Evolutionary conservation across 2,797 vertebrate genomes (phyloP).

Genomic region (Macrochelys suwanniensis): DNA sequence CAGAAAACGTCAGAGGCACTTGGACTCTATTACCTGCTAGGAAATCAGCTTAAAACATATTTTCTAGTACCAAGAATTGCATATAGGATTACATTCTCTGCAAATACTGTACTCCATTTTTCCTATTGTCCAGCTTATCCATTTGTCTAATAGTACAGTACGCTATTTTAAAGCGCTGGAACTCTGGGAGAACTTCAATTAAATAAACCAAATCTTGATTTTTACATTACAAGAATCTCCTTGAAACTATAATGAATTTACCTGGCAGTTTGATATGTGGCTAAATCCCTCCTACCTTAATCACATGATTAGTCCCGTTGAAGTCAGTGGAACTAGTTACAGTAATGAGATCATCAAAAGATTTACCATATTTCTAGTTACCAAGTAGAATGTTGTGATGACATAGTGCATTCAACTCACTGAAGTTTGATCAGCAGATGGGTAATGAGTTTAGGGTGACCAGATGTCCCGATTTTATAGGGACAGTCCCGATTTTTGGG

Average conservation of each 20-base stretch:
- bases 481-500: too few species aligned
- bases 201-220: slow-evolving; percentile 20
- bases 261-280: slow-evolving; percentile 61
- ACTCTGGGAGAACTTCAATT: slow-evolving; percentile 17
- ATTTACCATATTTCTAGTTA: slow-evolving; percentile 70
- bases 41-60: slow-evolving; percentile 2
- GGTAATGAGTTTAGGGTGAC: background rate
- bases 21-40: background rate
- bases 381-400: slow-evolving; percentile 57
- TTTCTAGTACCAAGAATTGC: background rate
- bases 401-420: slow-evolving; percentile 41
- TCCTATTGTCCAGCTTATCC: background rate
- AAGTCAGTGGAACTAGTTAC: slow-evolving; percentile 71
- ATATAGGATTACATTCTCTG: background rate
- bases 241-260: slow-evolving; percentile 52
- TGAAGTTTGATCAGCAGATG: slow-evolving; percentile 38
- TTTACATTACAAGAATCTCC: slow-evolving; percentile 54
- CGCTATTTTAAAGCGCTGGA: background rate
- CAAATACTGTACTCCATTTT: background rate
- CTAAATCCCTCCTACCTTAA: slow-evolving; percentile 57
- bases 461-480: too few species aligned
- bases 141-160: background rate
- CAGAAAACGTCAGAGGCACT: background rate
- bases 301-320: slow-evolving; percentile 66
- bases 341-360: slow-evolving; percentile 71